These are phyloP conservation scores for Diloba caeruleocephala DNA, from an alignment of 2,888 invertebrate species.

Conservation along the genomic window DNA sequence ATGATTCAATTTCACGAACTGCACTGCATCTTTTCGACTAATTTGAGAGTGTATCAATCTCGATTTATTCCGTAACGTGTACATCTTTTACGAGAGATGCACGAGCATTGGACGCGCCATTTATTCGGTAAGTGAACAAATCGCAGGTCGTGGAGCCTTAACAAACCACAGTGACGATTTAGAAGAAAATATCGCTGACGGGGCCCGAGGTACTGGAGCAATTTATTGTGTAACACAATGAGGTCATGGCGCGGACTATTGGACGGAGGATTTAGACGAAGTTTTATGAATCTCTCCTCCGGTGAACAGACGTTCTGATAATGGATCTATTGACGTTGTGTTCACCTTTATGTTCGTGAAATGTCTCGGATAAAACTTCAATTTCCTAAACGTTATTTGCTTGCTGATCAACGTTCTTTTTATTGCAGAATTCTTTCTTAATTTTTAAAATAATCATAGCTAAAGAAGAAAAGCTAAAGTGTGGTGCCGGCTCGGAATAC, in stretches of 20 bases:
- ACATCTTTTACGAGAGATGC: constrained; percentile 35
- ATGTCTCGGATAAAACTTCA: constrained; percentile 9
- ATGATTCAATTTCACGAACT: not conserved
- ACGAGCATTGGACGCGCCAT: constrained; percentile 35
- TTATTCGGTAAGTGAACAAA: constrained; percentile 43
- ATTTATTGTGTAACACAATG: constrained; percentile 43
- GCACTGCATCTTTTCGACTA: constrained; percentile 11
- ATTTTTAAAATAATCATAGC: not conserved
- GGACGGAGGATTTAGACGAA: constrained; percentile 34
- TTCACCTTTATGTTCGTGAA: constrained; percentile 38
- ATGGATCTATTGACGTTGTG: constrained; percentile 46
- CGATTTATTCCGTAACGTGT: constrained; percentile 24
- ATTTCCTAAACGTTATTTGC: constrained; percentile 4
- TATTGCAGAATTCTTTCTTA: too few species aligned
- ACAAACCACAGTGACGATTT: constrained; percentile 49
- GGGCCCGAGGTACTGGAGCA: constrained; percentile 10
- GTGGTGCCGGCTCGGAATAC: too few species aligned
- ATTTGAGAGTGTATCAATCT: constrained; percentile 26
- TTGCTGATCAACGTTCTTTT: too few species aligned
- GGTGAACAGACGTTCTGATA: constrained; percentile 35
- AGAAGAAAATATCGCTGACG: constrained; percentile 47
- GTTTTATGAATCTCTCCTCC: constrained; percentile 39
- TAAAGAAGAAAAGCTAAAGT: too few species aligned
- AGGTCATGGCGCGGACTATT: constrained; percentile 43
- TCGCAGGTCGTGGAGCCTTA: constrained; percentile 26